These are phyloP conservation scores for Colius striatus DNA, from an alignment of 2,113 vertebrate species.

Conservation along the genomic window DNA sequence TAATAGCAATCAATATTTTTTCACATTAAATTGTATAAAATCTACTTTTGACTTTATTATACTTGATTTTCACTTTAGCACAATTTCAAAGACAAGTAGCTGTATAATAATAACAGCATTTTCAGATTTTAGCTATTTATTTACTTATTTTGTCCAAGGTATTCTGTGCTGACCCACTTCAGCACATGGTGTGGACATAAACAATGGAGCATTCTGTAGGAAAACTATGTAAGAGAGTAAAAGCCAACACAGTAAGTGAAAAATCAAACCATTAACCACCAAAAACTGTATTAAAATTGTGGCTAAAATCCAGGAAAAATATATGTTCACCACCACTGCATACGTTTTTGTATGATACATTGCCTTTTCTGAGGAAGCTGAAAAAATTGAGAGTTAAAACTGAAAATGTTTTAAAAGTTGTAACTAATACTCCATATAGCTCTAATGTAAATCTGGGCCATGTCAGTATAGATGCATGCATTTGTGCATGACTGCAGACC, in stretches of 20 bases:
- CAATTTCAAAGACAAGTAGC: background rate
- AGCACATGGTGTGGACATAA: background rate
- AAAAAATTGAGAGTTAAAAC: background rate
- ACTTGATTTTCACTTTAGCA: background rate
- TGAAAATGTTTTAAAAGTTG: background rate
- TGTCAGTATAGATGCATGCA: background rate
- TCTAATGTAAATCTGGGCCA: background rate
- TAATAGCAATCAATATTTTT: background rate
- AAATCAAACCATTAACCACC: background rate
- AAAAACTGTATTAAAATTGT: background rate
- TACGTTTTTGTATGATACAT: background rate
- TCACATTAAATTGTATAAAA: background rate
- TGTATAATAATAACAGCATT: background rate
- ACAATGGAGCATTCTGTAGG: background rate
- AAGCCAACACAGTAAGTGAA: background rate
- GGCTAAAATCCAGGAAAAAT: background rate
- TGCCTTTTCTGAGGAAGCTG: background rate
- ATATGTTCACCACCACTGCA: background rate
- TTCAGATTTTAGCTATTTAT: background rate
- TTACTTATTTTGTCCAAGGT: background rate
- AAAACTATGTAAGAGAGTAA: background rate
- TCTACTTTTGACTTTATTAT: background rate
- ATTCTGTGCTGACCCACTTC: background rate
- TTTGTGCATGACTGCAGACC: background rate
- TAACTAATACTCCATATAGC: background rate